Conservation (phyloP, 2,888 invertebrate species). For the Gortyna flavago region DNA sequence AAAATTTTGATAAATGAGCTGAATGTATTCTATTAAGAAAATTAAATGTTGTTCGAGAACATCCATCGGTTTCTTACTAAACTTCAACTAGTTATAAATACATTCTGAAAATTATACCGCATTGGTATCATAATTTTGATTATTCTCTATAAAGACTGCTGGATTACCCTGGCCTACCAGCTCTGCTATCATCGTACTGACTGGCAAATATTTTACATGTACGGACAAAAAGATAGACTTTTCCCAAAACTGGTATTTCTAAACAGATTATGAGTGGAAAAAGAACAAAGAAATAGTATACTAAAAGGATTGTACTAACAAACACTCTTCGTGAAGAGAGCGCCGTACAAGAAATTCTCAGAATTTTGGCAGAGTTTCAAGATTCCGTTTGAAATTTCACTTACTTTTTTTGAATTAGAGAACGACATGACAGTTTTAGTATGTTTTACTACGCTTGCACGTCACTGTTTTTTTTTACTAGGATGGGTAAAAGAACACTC, state of each 20-base stretch:
- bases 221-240: neutral
- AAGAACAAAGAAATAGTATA: constrained; percentile 16
- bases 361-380: constrained; percentile 49
- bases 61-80: too few species aligned
- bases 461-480: neutral
- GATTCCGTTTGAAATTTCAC: constrained; percentile 45
- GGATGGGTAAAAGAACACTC: too few species aligned
- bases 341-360: constrained; percentile 11
- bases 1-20: too few species aligned
- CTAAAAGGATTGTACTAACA: constrained; percentile 23
- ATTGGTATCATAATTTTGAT: neutral
- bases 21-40: too few species aligned
- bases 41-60: too few species aligned
- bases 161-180: neutral
- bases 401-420: constrained; percentile 25
- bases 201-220: neutral
- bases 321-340: neutral
- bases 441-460: constrained; percentile 4
- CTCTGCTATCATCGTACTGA: neutral
- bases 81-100: too few species aligned
- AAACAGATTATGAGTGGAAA: constrained; percentile 34
- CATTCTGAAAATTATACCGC: neutral
- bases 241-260: constrained; percentile 8
- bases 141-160: neutral
- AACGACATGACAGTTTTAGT: neutral